Percentiles rank a stretch among this genome's conserved stretches.
phyloP scores from a whole-genome alignment of 2,888 invertebrate species.

The Nomada goodeniana region DNA sequence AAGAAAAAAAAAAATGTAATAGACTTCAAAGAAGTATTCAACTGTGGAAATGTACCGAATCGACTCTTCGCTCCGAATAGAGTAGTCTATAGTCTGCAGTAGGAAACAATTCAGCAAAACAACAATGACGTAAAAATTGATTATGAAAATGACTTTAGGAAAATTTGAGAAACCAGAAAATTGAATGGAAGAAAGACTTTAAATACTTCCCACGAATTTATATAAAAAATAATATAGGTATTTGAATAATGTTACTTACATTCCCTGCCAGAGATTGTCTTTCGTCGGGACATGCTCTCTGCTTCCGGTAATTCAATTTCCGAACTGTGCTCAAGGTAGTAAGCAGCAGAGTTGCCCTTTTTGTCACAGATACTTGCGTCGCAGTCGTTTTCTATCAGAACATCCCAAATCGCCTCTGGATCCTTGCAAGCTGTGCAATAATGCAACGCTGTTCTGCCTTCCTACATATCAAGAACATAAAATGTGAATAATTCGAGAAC shows the following conservation, averaged over 20 bases:
- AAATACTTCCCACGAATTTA: too few relatives aligned
- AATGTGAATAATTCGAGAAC: neutral
- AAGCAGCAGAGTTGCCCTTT: conserved; percentile 86
- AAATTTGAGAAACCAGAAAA: neutral
- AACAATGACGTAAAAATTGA: too few relatives aligned
- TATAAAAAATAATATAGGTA: neutral
- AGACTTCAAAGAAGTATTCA: too few relatives aligned
- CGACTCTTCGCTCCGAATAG: too few relatives aligned
- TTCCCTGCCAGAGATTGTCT: conserved; percentile 73
- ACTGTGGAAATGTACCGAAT: too few relatives aligned
- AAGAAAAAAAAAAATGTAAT: too few relatives aligned
- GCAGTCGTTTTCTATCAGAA: conserved; percentile 87
- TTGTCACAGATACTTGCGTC: conserved; percentile 87
- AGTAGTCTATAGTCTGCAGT: too few relatives aligned
- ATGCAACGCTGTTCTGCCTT: conserved; percentile 89
- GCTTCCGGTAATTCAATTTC: conserved; percentile 86
- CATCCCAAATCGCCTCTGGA: conserved; percentile 87
- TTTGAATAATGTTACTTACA: conserved; percentile 73
- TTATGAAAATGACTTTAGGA: too few relatives aligned
- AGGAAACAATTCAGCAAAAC: too few relatives aligned
- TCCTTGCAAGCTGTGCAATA: conserved; percentile 88
- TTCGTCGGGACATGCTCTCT: conserved; percentile 75
- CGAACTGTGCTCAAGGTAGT: conserved; percentile 86
- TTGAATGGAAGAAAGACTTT: neutral
- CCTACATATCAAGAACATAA: conserved; percentile 83